phyloP scores from a whole-genome alignment of 2,113 vertebrate genomes.

The Mus musculus region GRCm39 chrX:132221501-132222000 shows the following conservation, averaged over 20 bases:
- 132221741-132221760: background rate
- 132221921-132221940: background rate
- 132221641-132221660: background rate
- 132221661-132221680: background rate
- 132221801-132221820: background rate
- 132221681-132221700: background rate
- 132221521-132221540: background rate
- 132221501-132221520: slow-evolving; percentile 11
- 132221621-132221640: background rate
- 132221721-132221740: background rate
- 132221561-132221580: slow-evolving; percentile 17
- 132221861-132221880: background rate
- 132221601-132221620: slow-evolving; percentile 1
- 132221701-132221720: background rate
- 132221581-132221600: background rate
- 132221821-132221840: background rate
- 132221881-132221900: background rate
- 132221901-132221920: background rate
- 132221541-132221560: background rate
- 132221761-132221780: background rate
- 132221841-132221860: background rate
- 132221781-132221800: background rate
- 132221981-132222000: background rate
- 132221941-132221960: background rate
- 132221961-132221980: background rate